A percentile compares a stretch with the other conserved stretches of the same genome.
These are phyloP conservation scores for Catharus bicknelli DNA, from an alignment of 2,113 vertebrate genomes.

Conservation along the genomic window DNA sequence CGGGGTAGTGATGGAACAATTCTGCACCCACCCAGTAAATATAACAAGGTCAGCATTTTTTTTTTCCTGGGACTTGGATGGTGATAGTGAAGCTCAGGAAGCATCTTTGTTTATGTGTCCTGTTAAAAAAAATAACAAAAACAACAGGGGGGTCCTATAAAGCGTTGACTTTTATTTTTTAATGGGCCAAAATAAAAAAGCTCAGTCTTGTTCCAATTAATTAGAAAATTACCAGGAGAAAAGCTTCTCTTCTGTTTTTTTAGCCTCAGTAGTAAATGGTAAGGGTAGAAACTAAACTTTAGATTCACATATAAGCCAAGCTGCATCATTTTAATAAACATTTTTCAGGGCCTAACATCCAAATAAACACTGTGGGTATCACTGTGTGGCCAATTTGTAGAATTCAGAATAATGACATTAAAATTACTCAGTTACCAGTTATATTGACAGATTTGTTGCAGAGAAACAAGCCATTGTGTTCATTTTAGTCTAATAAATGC, in stretches of 20 bases:
- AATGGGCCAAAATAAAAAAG: background rate
- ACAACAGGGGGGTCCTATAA: background rate
- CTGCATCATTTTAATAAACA: background rate
- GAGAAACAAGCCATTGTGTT: background rate
- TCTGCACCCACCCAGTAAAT: slow-evolving; percentile 91
- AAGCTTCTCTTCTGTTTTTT: background rate
- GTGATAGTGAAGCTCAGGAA: slow-evolving; percentile 63
- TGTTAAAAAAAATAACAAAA: slow-evolving; percentile 7
- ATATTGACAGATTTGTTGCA: background rate
- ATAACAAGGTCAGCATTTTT: slow-evolving; percentile 98
- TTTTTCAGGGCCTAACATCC: background rate
- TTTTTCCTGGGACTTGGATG: slow-evolving; percentile 70
- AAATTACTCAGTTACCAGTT: background rate
- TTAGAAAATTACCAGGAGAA: background rate
- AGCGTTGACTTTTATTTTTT: background rate
- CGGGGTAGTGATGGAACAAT: slow-evolving; percentile 96
- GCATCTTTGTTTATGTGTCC: slow-evolving; percentile 73
- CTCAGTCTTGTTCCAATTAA: background rate
- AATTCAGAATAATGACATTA: background rate
- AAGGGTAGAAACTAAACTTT: background rate
- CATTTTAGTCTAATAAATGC: background rate
- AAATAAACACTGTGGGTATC: background rate
- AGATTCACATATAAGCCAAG: background rate
- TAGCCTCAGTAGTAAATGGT: background rate
- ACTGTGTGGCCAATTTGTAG: background rate